Base-by-base conservation (phyloP, 1,140 invertebrate genomes). In the Zaprionus gabonicus region DNA sequence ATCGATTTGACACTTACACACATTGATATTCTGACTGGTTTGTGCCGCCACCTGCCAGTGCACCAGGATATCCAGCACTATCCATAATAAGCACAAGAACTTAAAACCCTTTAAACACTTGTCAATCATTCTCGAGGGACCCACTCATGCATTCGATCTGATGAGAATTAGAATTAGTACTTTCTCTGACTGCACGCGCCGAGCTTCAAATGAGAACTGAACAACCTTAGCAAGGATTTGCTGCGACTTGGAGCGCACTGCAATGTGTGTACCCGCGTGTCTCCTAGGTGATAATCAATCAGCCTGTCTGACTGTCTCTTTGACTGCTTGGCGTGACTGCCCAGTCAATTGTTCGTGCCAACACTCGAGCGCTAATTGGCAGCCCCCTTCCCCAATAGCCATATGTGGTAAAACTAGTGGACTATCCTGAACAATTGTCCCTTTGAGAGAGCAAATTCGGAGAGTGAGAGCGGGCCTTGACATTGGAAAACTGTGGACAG, bases 261-360 rank as follows among this genome's bases (percentile, higher is more conserved):
- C 46, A 70, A 60, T 60, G 66, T 85, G 85, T 90, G 79, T 76
- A 80, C 85, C 84, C 56, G 38, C 68, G 64, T 53, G 85, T 90
- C 72, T 85, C 85, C 85, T 90, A 78, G 85, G 85, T 85, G 85
- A 90, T 90, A 90, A 90, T 90, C 85, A 90, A 90, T 91, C 90
- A 64, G 15, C 27, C 57, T 15, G 38, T 10, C 59, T 9, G 34
- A 23, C 34, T 23, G 17, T 27, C 17, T 31, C 3, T 49, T 34
- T 53, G 51, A 5, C n/a, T 36, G 34, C 15, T 4, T 36, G 9
- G 31, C 20, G 12, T 49, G 55, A 56, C 60, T 66, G 55, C 71
- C 59, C 60, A 20, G 44, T 71, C 64, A 51, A 71, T 71, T 71
- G 60, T 81, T 81, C 78, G 55, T 71, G 82, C 66, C 36, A 66